These are phyloP conservation scores for Catalaphyllia jardinei DNA, from an alignment of 64 coral and sea anemone genomes.

Conservation along the genomic window DNA sequence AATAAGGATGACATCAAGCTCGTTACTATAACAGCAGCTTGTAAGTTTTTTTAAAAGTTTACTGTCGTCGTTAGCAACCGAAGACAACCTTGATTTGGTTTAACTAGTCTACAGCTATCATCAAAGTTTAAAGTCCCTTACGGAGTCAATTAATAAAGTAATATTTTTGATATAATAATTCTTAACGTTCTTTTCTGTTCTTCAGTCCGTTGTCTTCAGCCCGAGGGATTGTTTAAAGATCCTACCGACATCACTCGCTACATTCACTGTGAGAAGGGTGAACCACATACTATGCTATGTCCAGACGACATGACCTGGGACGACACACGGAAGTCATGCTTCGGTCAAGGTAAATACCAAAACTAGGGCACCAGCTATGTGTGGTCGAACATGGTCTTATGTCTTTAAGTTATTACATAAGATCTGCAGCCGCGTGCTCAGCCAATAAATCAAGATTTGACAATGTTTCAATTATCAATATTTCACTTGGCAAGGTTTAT, in stretches of 20 bases:
- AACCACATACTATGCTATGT: constrained; percentile 65
- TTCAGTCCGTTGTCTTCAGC: constrained; percentile 49
- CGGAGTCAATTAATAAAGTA: no score
- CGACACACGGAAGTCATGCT: constrained; percentile 76
- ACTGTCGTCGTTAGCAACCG: no score
- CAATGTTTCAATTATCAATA: no score
- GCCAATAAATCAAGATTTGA: no score
- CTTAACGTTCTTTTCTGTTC: not conserved
- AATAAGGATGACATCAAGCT: constrained; percentile 58
- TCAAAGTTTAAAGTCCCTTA: no score
- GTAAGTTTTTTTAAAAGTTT: constrained; percentile 46
- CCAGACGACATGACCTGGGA: constrained; percentile 90
- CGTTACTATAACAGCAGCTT: constrained; percentile 65
- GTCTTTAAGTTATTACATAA: no score
- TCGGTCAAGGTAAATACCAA: constrained; percentile 68
- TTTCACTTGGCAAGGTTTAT: no score
- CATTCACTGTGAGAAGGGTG: constrained; percentile 74
- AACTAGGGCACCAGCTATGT: no score
- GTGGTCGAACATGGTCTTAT: no score
- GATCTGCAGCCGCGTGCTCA: no score
- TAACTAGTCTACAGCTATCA: no score
- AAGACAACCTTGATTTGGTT: no score
- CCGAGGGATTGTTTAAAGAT: constrained; percentile 84
- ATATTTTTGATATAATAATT: not conserved
- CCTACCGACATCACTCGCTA: constrained; percentile 68